Conservation (phyloP, 2,113 vertebrate species). For the Zootoca vivipara region DNA sequence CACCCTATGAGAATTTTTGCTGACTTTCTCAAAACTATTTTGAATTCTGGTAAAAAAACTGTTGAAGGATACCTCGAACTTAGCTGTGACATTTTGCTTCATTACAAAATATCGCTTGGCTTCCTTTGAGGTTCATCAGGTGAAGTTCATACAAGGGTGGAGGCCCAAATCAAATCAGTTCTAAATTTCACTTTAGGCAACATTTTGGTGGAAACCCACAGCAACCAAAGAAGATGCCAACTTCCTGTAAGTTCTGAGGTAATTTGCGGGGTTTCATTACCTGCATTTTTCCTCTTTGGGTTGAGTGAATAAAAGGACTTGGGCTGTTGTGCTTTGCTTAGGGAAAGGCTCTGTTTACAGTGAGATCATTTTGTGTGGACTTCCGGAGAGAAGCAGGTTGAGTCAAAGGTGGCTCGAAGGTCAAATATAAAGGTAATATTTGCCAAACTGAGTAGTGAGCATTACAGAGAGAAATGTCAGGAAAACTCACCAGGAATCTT, state of each 20-base stretch:
- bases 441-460: constrained; percentile 17
- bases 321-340: neutral
- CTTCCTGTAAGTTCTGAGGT: neutral
- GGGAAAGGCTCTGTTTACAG: constrained; percentile 13
- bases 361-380: constrained; percentile 21
- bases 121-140: neutral
- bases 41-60: too few relatives aligned
- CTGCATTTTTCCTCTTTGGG: neutral
- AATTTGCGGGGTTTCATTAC: neutral
- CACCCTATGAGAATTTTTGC: neutral
- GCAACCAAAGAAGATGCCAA: neutral
- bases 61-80: neutral
- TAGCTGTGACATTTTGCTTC: neutral
- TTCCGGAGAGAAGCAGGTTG: neutral
- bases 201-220: neutral
- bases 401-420: constrained; percentile 3
- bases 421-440: constrained; percentile 35
- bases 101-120: too few relatives aligned
- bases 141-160: neutral
- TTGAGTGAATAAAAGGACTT: neutral
- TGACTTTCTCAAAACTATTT: neutral
- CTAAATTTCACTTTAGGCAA: neutral
- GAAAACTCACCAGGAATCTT: constrained; percentile 24
- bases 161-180: neutral
- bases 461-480: constrained; percentile 32